Percentiles rank a stretch among this genome's conserved stretches.
Evolutionary conservation across 2,113 vertebrate genomes (phyloP).

Genomic region (Takifugu flavidus): DNA sequence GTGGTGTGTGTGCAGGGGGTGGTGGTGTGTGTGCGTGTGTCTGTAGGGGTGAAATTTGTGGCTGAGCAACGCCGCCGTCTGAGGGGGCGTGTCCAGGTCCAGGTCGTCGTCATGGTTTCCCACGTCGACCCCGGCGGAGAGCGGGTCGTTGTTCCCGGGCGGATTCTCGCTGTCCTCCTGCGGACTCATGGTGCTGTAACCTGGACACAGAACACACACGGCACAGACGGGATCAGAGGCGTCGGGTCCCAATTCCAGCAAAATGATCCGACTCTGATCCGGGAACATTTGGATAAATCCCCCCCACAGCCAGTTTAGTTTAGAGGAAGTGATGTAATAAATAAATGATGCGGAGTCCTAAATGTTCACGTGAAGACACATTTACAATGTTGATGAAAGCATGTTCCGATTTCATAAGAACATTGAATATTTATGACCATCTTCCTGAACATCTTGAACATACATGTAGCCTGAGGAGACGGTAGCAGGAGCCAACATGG

Average conservation of each 20-base stretch:
- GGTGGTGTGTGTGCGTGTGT: constrained; percentile 82
- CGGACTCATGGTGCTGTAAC: constrained; percentile 98
- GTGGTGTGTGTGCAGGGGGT: constrained; percentile 85
- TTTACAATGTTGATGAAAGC: too few species aligned
- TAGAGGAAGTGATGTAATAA: too few species aligned
- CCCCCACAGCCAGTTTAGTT: too few species aligned
- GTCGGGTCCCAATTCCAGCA: background rate
- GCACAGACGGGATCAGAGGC: background rate
- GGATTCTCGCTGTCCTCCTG: constrained; percentile 99
- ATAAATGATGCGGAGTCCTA: too few species aligned
- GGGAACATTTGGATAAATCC: too few species aligned
- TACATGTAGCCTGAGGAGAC: constrained; percentile 39
- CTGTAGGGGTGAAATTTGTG: constrained; percentile 95
- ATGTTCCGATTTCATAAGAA: too few species aligned
- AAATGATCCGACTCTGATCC: too few species aligned
- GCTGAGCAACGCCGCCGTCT: constrained; percentile 92
- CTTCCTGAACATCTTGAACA: constrained; percentile 28
- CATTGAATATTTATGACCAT: constrained; percentile 43
- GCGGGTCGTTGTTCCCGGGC: constrained; percentile 88
- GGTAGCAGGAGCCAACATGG: constrained; percentile 20
- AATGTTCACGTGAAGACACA: too few species aligned
- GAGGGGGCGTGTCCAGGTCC: constrained; percentile 91
- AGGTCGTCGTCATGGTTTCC: constrained; percentile 94
- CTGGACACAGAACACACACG: constrained; percentile 62
- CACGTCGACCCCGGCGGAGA: constrained; percentile 91